A percentile compares a stretch with the other conserved stretches of the same genome.
These are phyloP conservation scores for Chloroceryle aenea DNA, from an alignment of 2,113 vertebrate genomes.

Conservation along the genomic window DNA sequence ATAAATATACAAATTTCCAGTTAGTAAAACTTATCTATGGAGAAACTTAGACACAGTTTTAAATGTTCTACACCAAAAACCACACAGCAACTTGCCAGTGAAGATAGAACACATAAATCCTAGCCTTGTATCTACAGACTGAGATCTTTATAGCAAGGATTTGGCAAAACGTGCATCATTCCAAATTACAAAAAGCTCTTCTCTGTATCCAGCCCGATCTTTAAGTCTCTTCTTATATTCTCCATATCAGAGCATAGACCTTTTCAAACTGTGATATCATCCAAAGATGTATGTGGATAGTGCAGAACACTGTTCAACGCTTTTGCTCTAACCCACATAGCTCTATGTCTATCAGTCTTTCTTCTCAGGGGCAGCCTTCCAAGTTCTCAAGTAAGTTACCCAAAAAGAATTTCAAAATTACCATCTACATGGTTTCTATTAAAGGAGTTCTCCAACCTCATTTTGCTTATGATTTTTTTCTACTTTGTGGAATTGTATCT, in stretches of 20 bases:
- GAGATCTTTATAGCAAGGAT: background rate
- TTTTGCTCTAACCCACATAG: background rate
- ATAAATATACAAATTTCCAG: background rate
- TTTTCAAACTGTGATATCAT: background rate
- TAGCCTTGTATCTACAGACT: background rate
- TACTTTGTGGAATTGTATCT: background rate
- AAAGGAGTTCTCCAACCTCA: background rate
- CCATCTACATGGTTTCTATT: background rate
- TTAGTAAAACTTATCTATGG: background rate
- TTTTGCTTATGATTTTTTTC: background rate
- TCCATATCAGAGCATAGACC: background rate
- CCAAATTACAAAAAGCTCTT: background rate
- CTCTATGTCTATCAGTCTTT: background rate
- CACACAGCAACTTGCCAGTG: background rate
- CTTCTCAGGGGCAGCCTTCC: background rate
- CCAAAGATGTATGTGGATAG: background rate
- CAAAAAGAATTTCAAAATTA: background rate
- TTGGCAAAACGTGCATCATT: background rate
- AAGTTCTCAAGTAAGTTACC: background rate
- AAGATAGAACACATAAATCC: background rate
- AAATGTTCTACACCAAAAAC: background rate
- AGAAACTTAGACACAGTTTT: background rate
- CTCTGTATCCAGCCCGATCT: background rate
- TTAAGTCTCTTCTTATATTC: constrained; percentile 15
- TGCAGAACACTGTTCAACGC: background rate